Base-by-base conservation (phyloP, 1,140 invertebrate species). In the Caerostris darwini region DNA sequence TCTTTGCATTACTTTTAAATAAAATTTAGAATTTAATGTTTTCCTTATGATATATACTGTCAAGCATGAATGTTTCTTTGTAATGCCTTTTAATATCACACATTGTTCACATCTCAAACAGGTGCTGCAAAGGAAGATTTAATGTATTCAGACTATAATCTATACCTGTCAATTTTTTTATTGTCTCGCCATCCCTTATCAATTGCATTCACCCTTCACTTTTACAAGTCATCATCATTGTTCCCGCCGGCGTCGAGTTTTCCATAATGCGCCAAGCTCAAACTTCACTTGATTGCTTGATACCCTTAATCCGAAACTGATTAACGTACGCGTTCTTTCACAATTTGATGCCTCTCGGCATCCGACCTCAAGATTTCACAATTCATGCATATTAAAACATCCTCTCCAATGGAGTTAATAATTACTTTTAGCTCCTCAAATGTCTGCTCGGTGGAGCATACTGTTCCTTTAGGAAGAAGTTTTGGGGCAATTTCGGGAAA, bases 331-430 rank as follows among this genome's bases (percentile, higher is more conserved):
- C 57, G 5, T 3, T 54, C 57, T 83, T n/a, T 58, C 82, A 57
- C 82, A 57, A 83, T 83, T 83, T 83, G n/a, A 58, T 83, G 56
- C 82, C 3, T 17, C 82, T 7, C 54, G 6, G 82, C 56, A 83
- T 77, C 71, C 34, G 19, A 77, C 71, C 34, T 34, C 34, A 34
- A 77, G 71, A 77, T 77, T 83, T 83, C 82, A 58, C 82, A 58
- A 83, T 58, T 83, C 82, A 83, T 83, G 56, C 82, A 83, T 83
- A 83, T 83, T 83, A 57, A 83, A 83, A 17, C 82, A 58, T 57
- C 82, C 17, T 34, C 17, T 56, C 34, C 82, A 83, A 17, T 17
- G n/a, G 8, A 57, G 56, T 83, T 56, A 19, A 83, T 83, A 83
- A 83, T 56, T 83, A 56, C 81, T 83, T 82, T 69, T 7, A 19